Percentiles rank a stretch among this genome's conserved stretches.
Evolutionary conservation across 2,113 vertebrate species (phyloP).

Genomic region (Nipponia nippon): DNA sequence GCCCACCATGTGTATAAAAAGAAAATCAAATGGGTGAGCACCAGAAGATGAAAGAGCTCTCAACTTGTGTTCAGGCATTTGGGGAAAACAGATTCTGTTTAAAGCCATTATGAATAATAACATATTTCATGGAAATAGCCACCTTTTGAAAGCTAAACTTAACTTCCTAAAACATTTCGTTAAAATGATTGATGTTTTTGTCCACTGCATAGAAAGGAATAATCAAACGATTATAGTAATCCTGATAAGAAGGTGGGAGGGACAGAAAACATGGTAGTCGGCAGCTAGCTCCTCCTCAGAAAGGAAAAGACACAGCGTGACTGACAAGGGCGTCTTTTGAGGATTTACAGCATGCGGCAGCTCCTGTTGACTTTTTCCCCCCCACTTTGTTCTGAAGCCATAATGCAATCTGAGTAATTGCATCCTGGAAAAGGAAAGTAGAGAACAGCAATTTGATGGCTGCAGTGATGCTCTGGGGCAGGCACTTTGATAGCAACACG

Average conservation of each 20-base stretch:
- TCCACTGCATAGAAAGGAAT: background rate
- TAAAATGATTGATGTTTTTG: constrained; percentile 36
- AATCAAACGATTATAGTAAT: constrained; percentile 44
- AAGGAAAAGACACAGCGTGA: background rate
- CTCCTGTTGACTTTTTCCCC: background rate
- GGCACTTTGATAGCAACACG: background rate
- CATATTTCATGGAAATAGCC: constrained; percentile 36
- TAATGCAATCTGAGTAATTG: background rate
- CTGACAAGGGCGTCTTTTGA: background rate
- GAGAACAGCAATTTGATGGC: background rate
- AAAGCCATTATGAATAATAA: constrained; percentile 23
- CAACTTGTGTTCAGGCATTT: background rate
- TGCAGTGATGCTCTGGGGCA: background rate
- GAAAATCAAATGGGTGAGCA: background rate
- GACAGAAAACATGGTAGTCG: background rate
- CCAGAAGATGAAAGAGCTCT: constrained; percentile 26
- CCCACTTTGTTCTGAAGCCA: background rate
- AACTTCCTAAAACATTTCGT: constrained; percentile 35
- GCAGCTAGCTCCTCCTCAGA: background rate
- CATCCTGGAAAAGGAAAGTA: background rate
- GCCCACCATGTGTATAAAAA: background rate
- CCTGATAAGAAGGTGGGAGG: background rate
- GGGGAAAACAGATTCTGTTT: constrained; percentile 10
- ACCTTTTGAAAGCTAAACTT: constrained; percentile 12
- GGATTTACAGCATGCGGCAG: background rate